Percentiles rank a stretch among this genome's conserved stretches.
These are phyloP conservation scores for Muscicapa comitata DNA, from an alignment of 2,797 vertebrate species.

Conservation along the genomic window DNA sequence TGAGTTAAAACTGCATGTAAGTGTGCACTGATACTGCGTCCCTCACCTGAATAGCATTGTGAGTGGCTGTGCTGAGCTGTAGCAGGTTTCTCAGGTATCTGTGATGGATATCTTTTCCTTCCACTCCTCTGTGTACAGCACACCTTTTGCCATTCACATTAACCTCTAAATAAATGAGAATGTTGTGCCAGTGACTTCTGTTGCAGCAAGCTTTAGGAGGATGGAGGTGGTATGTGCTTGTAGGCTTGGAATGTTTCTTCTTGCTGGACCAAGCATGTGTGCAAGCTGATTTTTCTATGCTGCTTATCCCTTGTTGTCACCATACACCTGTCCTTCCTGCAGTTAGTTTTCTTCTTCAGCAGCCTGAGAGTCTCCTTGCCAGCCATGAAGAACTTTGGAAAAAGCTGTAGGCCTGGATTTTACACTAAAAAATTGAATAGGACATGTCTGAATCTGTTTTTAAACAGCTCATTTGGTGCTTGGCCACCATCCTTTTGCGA, in stretches of 20 bases:
- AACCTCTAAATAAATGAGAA: not conserved
- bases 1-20: not conserved
- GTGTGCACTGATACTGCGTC: accelerated
- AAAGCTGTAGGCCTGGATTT: not conserved
- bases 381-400: not conserved
- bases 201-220: not conserved
- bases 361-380: not conserved
- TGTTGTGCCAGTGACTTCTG: not conserved
- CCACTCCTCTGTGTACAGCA: not conserved
- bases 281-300: not conserved
- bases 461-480: not conserved
- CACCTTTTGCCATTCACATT: not conserved
- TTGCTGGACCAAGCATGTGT: not conserved
- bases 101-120: not conserved
- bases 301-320: not conserved
- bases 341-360: not conserved
- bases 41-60: not conserved
- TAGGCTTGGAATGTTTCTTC: not conserved
- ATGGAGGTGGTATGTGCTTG: not conserved
- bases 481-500: not conserved
- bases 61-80: not conserved
- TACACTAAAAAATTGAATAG: not conserved
- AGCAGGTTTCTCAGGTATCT: not conserved
- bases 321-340: not conserved
- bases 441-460: not conserved